Conservation (phyloP, 1,140 invertebrate genomes). For the Drosophila pseudoobscura region DNA sequence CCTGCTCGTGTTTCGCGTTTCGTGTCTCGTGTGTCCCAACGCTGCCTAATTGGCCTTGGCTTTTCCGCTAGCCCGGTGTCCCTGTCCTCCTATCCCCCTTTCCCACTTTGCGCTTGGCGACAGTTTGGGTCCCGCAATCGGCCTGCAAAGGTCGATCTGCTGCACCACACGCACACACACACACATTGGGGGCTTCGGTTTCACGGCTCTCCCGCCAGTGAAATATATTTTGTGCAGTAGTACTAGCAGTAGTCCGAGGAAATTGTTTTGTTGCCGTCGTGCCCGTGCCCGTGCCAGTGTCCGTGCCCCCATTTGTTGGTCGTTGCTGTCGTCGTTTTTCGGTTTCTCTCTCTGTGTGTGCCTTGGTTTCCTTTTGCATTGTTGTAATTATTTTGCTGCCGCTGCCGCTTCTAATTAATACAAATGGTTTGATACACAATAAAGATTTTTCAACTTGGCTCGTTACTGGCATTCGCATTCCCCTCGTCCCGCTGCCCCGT, state of each 20-base stretch:
- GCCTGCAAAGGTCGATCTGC: background rate
- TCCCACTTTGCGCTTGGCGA: background rate
- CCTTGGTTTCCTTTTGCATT: constrained; percentile 27
- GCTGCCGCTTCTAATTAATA: constrained; percentile 77
- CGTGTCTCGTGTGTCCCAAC: background rate
- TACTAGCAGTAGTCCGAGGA: constrained; percentile 25
- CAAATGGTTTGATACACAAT: constrained; percentile 82
- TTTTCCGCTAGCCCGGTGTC: background rate
- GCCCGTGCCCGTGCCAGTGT: too few relatives aligned
- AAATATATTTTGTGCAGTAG: constrained; percentile 37
- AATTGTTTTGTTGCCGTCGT: constrained; percentile 24
- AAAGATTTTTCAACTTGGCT: constrained; percentile 81
- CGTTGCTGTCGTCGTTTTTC: constrained; percentile 39
- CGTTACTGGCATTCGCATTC: constrained; percentile 58
- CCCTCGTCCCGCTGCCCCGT: background rate
- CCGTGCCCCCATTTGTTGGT: constrained; percentile 13
- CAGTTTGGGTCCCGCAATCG: background rate
- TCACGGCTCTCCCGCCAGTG: constrained; percentile 4
- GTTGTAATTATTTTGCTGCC: constrained; percentile 78
- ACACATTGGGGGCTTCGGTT: constrained; percentile 15
- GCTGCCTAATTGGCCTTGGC: background rate
- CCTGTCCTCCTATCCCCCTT: background rate
- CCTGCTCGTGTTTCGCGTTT: background rate
- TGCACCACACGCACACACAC: too few relatives aligned
- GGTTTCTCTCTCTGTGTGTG: background rate